phyloP scores from a whole-genome alignment of 37 sponge, comb jelly and placozoan species.

The Petrosia ficiformis region DNA sequence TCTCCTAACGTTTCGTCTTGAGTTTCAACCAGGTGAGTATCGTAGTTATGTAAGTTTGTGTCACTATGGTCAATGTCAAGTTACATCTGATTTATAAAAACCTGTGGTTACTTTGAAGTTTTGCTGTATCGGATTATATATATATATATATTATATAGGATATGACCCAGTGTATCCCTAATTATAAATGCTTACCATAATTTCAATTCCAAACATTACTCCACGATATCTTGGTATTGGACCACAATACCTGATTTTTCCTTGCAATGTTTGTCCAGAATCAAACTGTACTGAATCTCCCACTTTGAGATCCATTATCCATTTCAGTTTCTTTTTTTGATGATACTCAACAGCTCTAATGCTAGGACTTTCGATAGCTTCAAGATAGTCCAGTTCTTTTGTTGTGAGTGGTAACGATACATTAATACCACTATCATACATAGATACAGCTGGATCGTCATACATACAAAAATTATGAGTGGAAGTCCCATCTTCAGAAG shows the following conservation, averaged over 20 bases:
- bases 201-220: conserved; percentile 67
- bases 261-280: background rate
- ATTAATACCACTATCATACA: conserved; percentile 12
- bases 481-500: background rate
- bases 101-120: no score
- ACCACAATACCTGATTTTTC: conserved; percentile 40
- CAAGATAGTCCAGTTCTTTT: conserved; percentile 10
- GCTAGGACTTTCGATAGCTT: background rate
- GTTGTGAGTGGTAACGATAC: conserved; percentile 25
- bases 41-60: no score
- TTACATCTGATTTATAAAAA: no score
- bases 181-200: conserved; percentile 2
- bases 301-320: conserved; percentile 10
- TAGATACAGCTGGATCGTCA: conserved; percentile 5
- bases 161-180: no score
- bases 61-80: no score
- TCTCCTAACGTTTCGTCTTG: no score
- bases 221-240: conserved; percentile 16
- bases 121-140: no score
- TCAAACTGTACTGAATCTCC: conserved; percentile 29
- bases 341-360: conserved; percentile 1
- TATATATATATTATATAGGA: no score
- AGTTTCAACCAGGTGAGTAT: no score
- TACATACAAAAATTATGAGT: background rate
- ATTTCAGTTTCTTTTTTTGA: conserved; percentile 2